Percentiles rank a stretch among this genome's conserved stretches.
Conservation (phyloP, 2,888 invertebrate genomes). For the Chymomyza fuscimana region DNA sequence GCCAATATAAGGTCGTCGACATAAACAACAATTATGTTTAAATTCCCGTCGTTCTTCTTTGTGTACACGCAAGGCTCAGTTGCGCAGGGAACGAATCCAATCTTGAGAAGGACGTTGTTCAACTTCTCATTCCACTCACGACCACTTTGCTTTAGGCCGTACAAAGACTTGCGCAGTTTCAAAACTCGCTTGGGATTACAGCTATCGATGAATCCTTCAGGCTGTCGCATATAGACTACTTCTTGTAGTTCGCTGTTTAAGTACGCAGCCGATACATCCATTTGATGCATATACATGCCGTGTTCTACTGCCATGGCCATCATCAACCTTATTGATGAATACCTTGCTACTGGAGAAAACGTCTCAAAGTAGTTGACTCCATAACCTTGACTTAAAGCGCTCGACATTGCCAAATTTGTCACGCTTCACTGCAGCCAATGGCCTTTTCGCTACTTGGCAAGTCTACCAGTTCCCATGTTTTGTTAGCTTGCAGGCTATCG, state of each 20-base stretch:
- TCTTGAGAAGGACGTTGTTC: constrained; percentile 27
- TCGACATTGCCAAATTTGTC: constrained; percentile 33
- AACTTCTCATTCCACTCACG: constrained; percentile 50
- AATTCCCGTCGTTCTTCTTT: constrained; percentile 21
- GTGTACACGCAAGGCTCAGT: constrained; percentile 42
- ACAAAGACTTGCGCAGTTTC: constrained; percentile 44
- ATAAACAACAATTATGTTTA: constrained; percentile 40
- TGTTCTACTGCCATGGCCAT: constrained; percentile 43
- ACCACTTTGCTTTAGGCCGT: constrained; percentile 54
- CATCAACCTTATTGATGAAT: constrained; percentile 40
- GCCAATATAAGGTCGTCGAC: constrained; percentile 46
- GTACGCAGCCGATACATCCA: constrained; percentile 48
- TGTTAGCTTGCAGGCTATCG: constrained; percentile 25
- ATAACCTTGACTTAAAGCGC: constrained; percentile 33
- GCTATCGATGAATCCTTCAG: constrained; percentile 24
- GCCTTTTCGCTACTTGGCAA: too few species aligned
- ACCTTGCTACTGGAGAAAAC: constrained; percentile 42
- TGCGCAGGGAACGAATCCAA: constrained; percentile 35
- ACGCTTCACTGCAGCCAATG: too few species aligned
- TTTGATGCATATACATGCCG: constrained; percentile 40
- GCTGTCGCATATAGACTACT: constrained; percentile 41
- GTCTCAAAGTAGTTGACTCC: constrained; percentile 40
- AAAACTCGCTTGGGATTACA: constrained; percentile 19
- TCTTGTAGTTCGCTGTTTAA: constrained; percentile 49
- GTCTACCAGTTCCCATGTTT: constrained; percentile 37